Evolutionary conservation across 1,140 invertebrate species (phyloP), one percentile per base, ranked within the genome.

Genomic region (Diachasma alloeum): DNA sequence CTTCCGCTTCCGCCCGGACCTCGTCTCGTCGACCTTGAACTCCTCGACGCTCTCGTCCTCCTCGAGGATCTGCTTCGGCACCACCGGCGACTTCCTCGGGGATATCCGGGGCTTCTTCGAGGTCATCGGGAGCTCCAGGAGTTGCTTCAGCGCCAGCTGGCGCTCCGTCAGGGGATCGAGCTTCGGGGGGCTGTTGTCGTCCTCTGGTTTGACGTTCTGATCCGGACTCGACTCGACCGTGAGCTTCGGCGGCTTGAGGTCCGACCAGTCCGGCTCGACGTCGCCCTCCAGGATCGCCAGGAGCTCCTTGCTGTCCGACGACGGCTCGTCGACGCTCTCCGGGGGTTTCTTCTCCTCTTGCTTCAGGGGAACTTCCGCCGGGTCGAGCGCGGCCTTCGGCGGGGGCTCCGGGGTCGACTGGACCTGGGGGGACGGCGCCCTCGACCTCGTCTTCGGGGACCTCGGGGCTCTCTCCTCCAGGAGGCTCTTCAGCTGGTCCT

Each of bases 81-180:
- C 22, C 22, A 22, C 66, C 22, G 59, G 10, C 11, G 39, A 72
- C 13, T 72, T 73, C 63, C 48, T 19, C 0, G 19, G 19, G 19
- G 42, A 48, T 13, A 69, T 36, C 19, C 63, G 37, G 4, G 48
- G 31, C 8, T 74, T 59, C 69, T 79, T 72, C 1, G 53, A 44
- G 13, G 37, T 71, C 19, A 19, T 72, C 13, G 56, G 46, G 17
- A 91, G 81, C 75, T 91, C 91, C 13, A 89, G 81, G 11, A 91
- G 81, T 73, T 92, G 91, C 72, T 92, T 91, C 37, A 91, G 80
- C 13, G 91, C 91, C 13, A 92, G 76, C 82, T 91, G 88, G 66
- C 89, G 87, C 84, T 91, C 91, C 8, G 87, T 72, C 13, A 86
- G 75, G 4, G 89, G 88, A 77, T 89, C 86, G 13, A 89, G 79